Evolutionary conservation across 2,113 vertebrate species (phyloP), one percentile per base, ranked within the genome.

Genomic region (Mola mola): DNA sequence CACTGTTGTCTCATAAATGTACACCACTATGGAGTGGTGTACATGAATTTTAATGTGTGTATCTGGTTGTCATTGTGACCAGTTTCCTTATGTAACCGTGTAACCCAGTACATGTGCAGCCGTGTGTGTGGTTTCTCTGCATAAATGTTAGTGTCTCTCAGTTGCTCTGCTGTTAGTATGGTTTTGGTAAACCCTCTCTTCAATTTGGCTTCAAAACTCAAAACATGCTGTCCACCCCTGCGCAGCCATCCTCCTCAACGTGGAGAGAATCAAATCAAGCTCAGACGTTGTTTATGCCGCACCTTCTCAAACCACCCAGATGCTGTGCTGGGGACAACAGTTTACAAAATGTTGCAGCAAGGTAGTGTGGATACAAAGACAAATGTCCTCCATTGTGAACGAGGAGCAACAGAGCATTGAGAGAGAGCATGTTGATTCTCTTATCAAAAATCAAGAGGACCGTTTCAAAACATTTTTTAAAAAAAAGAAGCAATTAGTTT

Each of bases 141-240:
- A 13, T 85, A 83, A 71, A 83, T 85, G 71, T 83, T 71, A 48
- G 78, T 64, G 78, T 75, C 69, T 61, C 26, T 21, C 24, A 49
- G 63, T 64, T 69, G 68, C 60, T 65, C 58, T 73, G 72, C 83
- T 81, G 65, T 78, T 53, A 69, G 63, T 48, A 44, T 2, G 42
- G 68, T 75, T 66, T 66, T 42, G 7, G 25, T 28, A 31, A 52
- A 67, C 24, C 52, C 42, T 62, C 50, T 73, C 72, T 85, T 85
- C 80, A 87, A 79, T 83, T 87, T 81, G 69, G 26, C 49, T 66
- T 47, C 28, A 29, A 20, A 79, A 72, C 50, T 81, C 68, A 62
- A 59, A 75, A 79, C 72, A 81, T 3, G 16, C 72, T 58, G 75
- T 81, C 73, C 62, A 40, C 71, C 68, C 66, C 16, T 29, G 24